Conservation (phyloP, 23 tunicate species). For the Trididemnum nubilum region DNA sequence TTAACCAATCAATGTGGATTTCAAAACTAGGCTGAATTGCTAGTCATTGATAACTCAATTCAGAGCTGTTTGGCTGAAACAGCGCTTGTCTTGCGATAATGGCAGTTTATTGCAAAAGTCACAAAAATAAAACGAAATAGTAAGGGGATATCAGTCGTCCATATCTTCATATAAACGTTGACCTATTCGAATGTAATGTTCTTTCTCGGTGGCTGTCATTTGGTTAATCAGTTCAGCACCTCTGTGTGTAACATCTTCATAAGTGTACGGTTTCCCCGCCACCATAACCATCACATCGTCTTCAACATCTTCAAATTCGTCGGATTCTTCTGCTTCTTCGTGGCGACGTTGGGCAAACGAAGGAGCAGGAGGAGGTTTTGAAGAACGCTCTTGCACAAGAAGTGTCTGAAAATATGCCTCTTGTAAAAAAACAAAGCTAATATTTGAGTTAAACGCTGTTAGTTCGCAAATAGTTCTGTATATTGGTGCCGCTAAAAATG, state of each 20-base stretch:
- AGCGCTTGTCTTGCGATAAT: too few species aligned
- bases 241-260: conserved; percentile 63
- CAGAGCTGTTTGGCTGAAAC: too few species aligned
- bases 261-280: conserved; percentile 68
- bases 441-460: too few species aligned
- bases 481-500: too few species aligned
- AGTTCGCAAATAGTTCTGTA: too few species aligned
- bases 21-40: too few species aligned
- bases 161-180: conserved; percentile 73
- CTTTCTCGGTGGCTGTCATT: conserved; percentile 73
- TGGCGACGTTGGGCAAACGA: not conserved
- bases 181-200: conserved; percentile 73
- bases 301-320: conserved; percentile 66
- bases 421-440: not conserved
- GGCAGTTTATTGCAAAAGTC: too few species aligned
- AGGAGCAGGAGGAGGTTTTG: conserved; percentile 29
- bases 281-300: conserved; percentile 74
- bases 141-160: conserved; percentile 78
- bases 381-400: conserved; percentile 54
- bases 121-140: too few species aligned
- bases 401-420: conserved; percentile 33
- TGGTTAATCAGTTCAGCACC: conserved; percentile 65
- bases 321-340: conserved; percentile 48
- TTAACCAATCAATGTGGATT: too few species aligned
- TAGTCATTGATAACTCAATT: too few species aligned